Conservation (phyloP, 2,797 vertebrate species). For the Echiichthys vipera region DNA sequence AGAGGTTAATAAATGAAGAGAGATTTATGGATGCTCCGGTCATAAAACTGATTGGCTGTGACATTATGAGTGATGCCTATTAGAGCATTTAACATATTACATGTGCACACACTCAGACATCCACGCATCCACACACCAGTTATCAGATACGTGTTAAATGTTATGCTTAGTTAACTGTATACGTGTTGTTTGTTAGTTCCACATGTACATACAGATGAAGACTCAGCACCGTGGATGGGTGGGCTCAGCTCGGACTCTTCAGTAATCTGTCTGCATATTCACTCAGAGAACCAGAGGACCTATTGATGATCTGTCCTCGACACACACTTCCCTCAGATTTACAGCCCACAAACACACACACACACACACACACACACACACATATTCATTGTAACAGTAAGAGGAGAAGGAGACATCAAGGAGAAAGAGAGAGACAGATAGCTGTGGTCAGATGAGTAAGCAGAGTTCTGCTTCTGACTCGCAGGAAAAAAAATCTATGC, state of each 20-base stretch:
- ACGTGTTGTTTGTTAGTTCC: neutral
- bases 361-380: constrained; percentile 6
- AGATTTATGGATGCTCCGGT: constrained; percentile 64
- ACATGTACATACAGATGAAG: neutral
- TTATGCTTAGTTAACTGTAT: neutral
- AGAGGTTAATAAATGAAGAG: constrained; percentile 51
- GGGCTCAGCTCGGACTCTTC: constrained; percentile 15
- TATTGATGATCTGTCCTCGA: constrained; percentile 56
- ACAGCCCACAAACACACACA: constrained; percentile 12
- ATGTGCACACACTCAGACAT: neutral
- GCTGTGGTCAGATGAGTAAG: constrained; percentile 66
- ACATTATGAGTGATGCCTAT: constrained; percentile 49
- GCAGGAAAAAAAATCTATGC: constrained; percentile 44
- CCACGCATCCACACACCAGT: neutral
- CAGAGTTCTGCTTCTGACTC: constrained; percentile 56
- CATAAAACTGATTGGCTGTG: constrained; percentile 71
- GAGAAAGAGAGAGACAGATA: constrained; percentile 37
- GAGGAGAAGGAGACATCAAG: constrained; percentile 59
- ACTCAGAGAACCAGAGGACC: constrained; percentile 21
- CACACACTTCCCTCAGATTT: constrained; percentile 42
- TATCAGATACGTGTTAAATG: constrained; percentile 15
- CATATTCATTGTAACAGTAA: constrained; percentile 45
- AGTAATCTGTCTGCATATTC: constrained; percentile 61
- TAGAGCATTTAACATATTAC: constrained; percentile 57
- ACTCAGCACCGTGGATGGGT: neutral